These are phyloP conservation scores for Ptychadena robeensis DNA, from an alignment of 2,797 vertebrate genomes.

Conservation along the genomic window DNA sequence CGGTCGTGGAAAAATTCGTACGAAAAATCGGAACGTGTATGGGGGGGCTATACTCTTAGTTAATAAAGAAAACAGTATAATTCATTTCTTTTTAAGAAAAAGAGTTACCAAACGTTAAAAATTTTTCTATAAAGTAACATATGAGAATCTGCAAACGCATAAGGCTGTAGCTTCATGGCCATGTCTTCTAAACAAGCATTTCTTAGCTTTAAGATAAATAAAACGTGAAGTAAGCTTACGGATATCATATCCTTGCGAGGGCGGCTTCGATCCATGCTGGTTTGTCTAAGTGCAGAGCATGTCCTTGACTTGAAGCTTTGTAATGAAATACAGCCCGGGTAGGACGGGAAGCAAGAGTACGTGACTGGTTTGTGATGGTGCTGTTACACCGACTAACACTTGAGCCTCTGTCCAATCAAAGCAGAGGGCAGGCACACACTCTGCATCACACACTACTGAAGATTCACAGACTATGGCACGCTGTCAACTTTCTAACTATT, in stretches of 20 bases:
- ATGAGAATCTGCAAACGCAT: neutral
- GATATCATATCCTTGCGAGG: constrained; percentile 71
- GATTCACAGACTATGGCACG: constrained; percentile 44
- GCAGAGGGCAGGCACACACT: constrained; percentile 51
- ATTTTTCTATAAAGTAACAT: too few species aligned
- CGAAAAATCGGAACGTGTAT: too few species aligned
- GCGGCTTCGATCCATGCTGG: constrained; percentile 71
- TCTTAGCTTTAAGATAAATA: constrained; percentile 5
- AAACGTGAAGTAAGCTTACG: constrained; percentile 67
- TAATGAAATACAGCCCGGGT: constrained; percentile 62
- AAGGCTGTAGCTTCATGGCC: neutral
- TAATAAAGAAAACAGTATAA: too few species aligned
- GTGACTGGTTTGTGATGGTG: constrained; percentile 54
- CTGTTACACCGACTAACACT: constrained; percentile 14
- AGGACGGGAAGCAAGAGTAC: constrained; percentile 59
- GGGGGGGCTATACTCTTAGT: too few species aligned
- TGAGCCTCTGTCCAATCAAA: constrained; percentile 29
- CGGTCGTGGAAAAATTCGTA: too few species aligned
- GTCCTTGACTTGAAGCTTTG: constrained; percentile 65
- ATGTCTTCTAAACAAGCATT: neutral
- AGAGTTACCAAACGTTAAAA: too few species aligned
- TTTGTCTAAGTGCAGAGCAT: constrained; percentile 51
- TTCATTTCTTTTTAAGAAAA: too few species aligned
- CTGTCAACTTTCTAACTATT: constrained; percentile 61
- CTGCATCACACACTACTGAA: constrained; percentile 62